Evolutionary conservation across 2,113 vertebrate species (phyloP), one percentile per base, ranked within the genome.

Genomic region (Megaleporinus macrocephalus): DNA sequence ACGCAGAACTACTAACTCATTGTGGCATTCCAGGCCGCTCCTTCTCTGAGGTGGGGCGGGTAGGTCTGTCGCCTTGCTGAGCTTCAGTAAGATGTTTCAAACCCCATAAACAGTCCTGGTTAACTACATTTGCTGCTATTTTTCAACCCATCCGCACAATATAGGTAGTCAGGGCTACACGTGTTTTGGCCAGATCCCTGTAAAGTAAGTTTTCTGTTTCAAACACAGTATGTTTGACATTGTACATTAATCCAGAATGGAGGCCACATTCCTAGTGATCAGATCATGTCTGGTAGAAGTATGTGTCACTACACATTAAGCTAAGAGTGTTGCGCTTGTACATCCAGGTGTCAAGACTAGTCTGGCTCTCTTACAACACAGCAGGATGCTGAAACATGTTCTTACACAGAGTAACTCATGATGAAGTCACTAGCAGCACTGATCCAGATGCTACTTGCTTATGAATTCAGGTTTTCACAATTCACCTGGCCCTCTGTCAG

Each of bases 11-110:
- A 6, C 73, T 66, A 76, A 80, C 62, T 75, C 59, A 73, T n/a
- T 53, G 41, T 75, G 49, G 41, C 83, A 85, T 86, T 86, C 78
- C 80, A 73, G 51, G 41, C 80, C 85, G 86, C 85, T 76, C 87
- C 87, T 73, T 74, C 15, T 11, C 14, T 9, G 15, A 77, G 73
- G 84, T 73, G 78, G 74, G 80, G 62, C 33, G 33, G 33, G 33
- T 3, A 33, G 65, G 30, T 0, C 26, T 26, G 57, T 70, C 66
- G 33, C 16, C 13, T 73, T 51, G 14, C 49, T 73, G 47, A 5
- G 47, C 5, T 53, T 53, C 11, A 13, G 27, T 26, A 30, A 30
- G 27, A 30, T 1, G 20, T 55, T 53, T 73, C 33, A n/a, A 70
- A 70, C 29, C 65, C 2, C 65, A 36, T 4, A 2, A 24, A 62